Conservation (phyloP, 2,797 vertebrate species). For the Poecile montanus region DNA sequence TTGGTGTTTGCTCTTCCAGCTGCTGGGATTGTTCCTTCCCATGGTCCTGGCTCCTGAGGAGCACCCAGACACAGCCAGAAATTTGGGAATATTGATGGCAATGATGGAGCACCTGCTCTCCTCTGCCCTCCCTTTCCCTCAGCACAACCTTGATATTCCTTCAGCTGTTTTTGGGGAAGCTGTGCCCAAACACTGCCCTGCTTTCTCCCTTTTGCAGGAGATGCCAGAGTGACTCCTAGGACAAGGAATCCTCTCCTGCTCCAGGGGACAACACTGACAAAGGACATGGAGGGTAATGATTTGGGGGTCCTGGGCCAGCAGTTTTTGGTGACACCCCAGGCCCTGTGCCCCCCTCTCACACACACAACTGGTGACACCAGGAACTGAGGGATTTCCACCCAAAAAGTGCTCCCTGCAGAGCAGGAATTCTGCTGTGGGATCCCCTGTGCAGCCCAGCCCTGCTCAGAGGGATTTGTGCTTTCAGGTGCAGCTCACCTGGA, state of each 20-base stretch:
- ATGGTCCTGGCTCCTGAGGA: neutral
- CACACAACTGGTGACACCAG: neutral
- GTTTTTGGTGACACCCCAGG: neutral
- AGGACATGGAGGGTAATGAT: constrained; percentile 36
- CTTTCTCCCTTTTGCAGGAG: constrained; percentile 55
- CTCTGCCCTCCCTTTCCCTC: neutral
- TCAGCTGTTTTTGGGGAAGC: neutral
- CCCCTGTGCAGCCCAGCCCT: neutral
- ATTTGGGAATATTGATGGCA: neutral
- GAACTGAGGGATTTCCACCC: neutral
- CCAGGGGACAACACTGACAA: neutral
- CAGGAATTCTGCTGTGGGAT: neutral
- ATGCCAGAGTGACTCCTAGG: constrained; percentile 51
- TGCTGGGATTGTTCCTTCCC: neutral
- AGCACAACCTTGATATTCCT: neutral
- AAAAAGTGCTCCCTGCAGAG: neutral
- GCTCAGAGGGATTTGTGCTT: neutral
- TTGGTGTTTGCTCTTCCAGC: neutral
- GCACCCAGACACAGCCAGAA: fast-evolving
- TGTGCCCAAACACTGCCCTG: neutral
- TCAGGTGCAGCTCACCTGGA: constrained; percentile 71
- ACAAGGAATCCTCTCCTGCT: constrained; percentile 26
- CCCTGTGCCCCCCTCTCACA: fast-evolving
- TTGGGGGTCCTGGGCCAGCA: neutral
- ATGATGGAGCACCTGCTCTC: neutral